Conservation (phyloP, 2,113 vertebrate genomes). For the Pyrgilauda ruficollis region DNA sequence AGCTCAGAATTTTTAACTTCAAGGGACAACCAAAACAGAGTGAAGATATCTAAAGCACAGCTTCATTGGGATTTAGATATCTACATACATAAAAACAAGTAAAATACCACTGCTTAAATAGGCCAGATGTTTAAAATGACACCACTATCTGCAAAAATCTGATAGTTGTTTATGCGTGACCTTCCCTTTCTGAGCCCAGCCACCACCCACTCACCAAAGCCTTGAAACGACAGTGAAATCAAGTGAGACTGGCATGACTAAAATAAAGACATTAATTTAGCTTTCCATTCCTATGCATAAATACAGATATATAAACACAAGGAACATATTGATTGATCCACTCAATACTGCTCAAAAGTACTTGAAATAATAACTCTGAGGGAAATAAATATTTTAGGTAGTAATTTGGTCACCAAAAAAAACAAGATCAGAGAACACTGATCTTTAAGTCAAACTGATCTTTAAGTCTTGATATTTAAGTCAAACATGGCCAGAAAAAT, state of each 20-base stretch:
- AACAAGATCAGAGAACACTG: neutral
- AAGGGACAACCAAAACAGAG: neutral
- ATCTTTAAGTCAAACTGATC: neutral
- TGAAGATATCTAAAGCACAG: neutral
- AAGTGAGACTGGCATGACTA: neutral
- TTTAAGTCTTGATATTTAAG: neutral
- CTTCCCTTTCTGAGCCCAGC: neutral
- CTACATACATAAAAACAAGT: neutral
- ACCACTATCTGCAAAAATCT: neutral
- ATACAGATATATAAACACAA: neutral
- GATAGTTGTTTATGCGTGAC: neutral
- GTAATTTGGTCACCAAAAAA: neutral
- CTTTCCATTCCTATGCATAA: neutral
- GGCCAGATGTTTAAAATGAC: neutral
- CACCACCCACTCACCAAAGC: neutral
- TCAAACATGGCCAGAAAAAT: neutral
- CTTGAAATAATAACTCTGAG: neutral
- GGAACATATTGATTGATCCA: neutral
- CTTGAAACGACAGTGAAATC: neutral
- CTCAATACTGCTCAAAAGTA: neutral
- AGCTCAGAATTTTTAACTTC: neutral
- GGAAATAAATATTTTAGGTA: neutral
- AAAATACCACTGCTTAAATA: neutral
- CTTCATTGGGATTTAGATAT: neutral
- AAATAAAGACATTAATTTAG: neutral